Evolutionary conservation across 1,140 invertebrate genomes (phyloP), one percentile per base, ranked within the genome.

Genomic region (Lordiphosa stackelbergi): DNA sequence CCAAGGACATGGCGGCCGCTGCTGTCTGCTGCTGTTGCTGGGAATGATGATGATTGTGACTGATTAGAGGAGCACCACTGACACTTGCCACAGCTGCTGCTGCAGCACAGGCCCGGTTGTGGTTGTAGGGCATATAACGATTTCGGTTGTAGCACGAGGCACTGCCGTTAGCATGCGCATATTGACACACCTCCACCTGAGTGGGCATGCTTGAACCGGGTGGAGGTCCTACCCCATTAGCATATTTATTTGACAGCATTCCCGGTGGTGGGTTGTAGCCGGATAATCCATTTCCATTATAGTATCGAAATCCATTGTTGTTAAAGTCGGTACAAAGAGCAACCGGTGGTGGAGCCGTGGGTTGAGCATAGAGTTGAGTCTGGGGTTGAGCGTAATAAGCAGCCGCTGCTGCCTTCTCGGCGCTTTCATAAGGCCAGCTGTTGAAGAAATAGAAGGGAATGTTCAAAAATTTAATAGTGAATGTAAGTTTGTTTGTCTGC

Each of bases 111-210:
- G 57, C 45, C 11, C 55, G 53, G 66, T 77, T 69, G 5, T 79
- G 73, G 57, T 73, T 84, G 19, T 85, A 85, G 12, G 83, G 83
- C 74, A 81, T 81, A 42, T 84, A 85, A 8, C 78, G 74, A 46
- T 69, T 73, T 12, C 72, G 59, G 46, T 69, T 75, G 19, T 65
- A 77, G 41, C 69, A 71, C 22, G 55, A 69, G 9, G 62, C 51
- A n/a, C 54, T 70, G 12, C 55, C 60, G 13, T 69, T 73, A 5
- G 55, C 55, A 38, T 72, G 65, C 5, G 69, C 68, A 53, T 78
- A 75, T 36, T 74, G 74, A 8, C 72, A 72, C 7, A 62, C 53
- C 28, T 73, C 60, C 45, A 65, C 7, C 5, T 52, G 56, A 8
- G 22, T n/a, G 9, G 59, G 45, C 54, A 57, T 41, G 1, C 35